Percentiles rank a stretch among this genome's conserved stretches.
phyloP scores from a whole-genome alignment of 2,797 vertebrate species.

The Odontamblyopus lacepedii region DNA sequence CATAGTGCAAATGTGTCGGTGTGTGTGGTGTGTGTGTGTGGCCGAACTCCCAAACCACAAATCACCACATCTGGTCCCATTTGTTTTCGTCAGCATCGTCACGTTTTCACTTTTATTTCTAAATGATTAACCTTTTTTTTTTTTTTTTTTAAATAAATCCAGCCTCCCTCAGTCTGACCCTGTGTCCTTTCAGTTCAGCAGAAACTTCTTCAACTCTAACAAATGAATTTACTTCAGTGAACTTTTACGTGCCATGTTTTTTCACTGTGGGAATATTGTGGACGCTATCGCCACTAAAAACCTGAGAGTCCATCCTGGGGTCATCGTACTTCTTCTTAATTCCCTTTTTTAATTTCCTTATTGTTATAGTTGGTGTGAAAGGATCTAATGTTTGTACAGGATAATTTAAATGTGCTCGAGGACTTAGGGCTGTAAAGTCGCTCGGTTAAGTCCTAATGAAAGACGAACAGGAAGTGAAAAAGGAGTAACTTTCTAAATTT shows the following conservation, averaged over 20 bases:
- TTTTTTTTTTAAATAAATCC: conserved; percentile 12
- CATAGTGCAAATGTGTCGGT: conserved; percentile 19
- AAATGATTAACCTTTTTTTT: conserved; percentile 30
- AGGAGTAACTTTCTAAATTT: too few relatives aligned
- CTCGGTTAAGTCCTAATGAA: too few relatives aligned
- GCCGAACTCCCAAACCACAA: conserved; percentile 16
- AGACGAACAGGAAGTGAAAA: too few relatives aligned
- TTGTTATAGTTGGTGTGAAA: too few relatives aligned
- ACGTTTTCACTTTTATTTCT: conserved; percentile 37
- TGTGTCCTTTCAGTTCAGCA: conserved; percentile 5
- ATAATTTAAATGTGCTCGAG: too few relatives aligned
- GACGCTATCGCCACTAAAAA: conserved; percentile 25
- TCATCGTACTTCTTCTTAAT: too few relatives aligned
- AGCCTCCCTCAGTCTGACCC: conserved; percentile 5
- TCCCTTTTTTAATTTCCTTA: too few relatives aligned
- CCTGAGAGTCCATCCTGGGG: too few relatives aligned
- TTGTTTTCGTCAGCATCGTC: conserved; percentile 31
- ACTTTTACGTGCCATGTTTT: conserved; percentile 19
- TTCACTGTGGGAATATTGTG: conserved; percentile 57
- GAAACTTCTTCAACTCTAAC: conserved; percentile 21
- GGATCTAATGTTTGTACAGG: too few relatives aligned
- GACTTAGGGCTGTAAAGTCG: too few relatives aligned
- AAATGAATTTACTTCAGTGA: conserved; percentile 46
- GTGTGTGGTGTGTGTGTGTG: conserved; percentile 50
- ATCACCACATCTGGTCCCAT: conserved; percentile 29